Percentiles rank a stretch among this genome's conserved stretches.
These are phyloP conservation scores for Acanthococcus lagerstroemiae DNA, from an alignment of 2,888 invertebrate genomes.

Conservation along the genomic window DNA sequence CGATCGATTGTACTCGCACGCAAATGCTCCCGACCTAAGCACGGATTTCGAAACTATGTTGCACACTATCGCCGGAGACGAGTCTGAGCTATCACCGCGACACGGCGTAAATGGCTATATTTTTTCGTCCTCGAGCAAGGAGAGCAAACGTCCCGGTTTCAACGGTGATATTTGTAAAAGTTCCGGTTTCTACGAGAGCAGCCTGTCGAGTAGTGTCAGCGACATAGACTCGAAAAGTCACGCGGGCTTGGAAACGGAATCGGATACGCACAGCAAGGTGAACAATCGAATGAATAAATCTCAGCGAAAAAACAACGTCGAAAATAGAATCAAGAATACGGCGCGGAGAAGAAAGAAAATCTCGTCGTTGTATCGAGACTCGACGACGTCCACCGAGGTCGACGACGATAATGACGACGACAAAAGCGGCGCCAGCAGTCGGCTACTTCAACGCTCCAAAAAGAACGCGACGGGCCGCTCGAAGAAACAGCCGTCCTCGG, in stretches of 20 bases:
- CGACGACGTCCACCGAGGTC: slow-evolving; percentile 13
- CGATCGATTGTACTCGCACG: slow-evolving; percentile 72
- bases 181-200: neutral
- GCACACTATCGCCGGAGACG: slow-evolving; percentile 49
- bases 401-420: slow-evolving; percentile 1
- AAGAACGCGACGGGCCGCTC: neutral
- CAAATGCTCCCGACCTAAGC: slow-evolving; percentile 55
- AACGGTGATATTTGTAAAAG: slow-evolving; percentile 6
- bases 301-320: slow-evolving; percentile 22
- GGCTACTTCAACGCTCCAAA: neutral
- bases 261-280: slow-evolving; percentile 11
- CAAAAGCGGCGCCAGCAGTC: neutral
- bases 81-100: slow-evolving; percentile 7
- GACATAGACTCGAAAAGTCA: slow-evolving; percentile 13
- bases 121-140: neutral
- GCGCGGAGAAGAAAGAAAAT: slow-evolving; percentile 6
- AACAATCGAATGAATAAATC: slow-evolving; percentile 22
- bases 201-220: slow-evolving; percentile 12
- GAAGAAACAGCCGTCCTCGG: slow-evolving; percentile 4
- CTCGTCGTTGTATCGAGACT: neutral
- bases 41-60: slow-evolving; percentile 57
- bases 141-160: neutral
- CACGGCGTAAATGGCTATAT: slow-evolving; percentile 19
- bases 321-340: slow-evolving; percentile 18
- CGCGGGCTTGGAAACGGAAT: slow-evolving; percentile 6